A percentile compares a stretch with the other conserved stretches of the same genome.
phyloP scores from a whole-genome alignment of 2,888 invertebrate species.

The Spodoptera littoralis region DNA sequence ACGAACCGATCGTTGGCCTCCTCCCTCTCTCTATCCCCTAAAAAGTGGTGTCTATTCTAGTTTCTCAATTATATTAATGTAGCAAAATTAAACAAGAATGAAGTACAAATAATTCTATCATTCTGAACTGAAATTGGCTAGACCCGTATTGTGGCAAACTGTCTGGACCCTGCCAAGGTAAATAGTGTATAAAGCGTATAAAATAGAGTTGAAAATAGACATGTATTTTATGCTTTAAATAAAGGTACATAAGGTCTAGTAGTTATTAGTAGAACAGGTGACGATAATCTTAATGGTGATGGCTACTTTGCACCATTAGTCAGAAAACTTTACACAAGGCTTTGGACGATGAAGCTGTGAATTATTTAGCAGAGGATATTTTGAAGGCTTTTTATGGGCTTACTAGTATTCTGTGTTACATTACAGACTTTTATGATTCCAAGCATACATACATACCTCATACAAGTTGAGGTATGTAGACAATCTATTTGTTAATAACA shows the following conservation, averaged over 20 bases:
- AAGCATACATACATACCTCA: too few relatives aligned
- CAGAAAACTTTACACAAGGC: conserved; percentile 30
- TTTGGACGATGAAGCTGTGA: conserved; percentile 18
- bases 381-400: neutral
- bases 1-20: too few relatives aligned
- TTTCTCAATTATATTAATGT: conserved; percentile 9
- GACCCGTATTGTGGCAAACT: conserved; percentile 43
- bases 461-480: too few relatives aligned
- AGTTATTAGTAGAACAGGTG: conserved; percentile 26
- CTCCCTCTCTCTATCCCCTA: too few relatives aligned
- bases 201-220: conserved; percentile 11
- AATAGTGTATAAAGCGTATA: conserved; percentile 28
- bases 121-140: conserved; percentile 26
- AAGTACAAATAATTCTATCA: conserved; percentile 29
- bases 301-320: conserved; percentile 39
- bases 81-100: conserved; percentile 21
- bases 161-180: conserved; percentile 31
- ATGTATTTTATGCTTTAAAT: neutral
- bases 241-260: conserved; percentile 17
- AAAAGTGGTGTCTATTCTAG: neutral
- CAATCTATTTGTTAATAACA: too few relatives aligned
- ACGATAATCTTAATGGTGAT: conserved; percentile 35
- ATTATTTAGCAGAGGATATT: conserved; percentile 14
- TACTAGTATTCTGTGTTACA: too few relatives aligned
- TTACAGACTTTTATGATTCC: too few relatives aligned